Evolutionary conservation across 1,140 invertebrate species (phyloP).

Genomic region (Drusus annulatus): DNA sequence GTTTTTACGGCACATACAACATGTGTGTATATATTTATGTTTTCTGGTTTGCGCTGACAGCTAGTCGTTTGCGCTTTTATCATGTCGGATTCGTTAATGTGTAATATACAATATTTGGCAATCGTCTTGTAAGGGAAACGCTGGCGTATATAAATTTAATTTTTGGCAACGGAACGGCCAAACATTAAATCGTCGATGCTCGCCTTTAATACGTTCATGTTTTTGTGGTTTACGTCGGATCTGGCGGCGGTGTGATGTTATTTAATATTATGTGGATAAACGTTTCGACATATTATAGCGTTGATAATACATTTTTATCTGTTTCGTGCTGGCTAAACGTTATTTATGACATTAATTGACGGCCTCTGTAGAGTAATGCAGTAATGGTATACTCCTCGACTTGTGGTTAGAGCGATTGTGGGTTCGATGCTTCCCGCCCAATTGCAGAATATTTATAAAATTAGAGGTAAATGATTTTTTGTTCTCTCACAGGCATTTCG

Average conservation of each 20-base stretch:
- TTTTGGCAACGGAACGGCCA: neutral
- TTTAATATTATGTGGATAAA: too few relatives aligned
- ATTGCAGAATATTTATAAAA: too few relatives aligned
- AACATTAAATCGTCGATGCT: slow-evolving; percentile 3
- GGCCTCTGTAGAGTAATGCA: too few relatives aligned
- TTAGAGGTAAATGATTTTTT: too few relatives aligned
- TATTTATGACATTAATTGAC: too few relatives aligned
- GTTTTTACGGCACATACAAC: slow-evolving; percentile 27
- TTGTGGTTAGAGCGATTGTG: neutral
- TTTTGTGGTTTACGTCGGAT: slow-evolving; percentile 6
- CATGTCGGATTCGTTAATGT: slow-evolving; percentile 3
- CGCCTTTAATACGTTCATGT: neutral
- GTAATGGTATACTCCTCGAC: neutral
- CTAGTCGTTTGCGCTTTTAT: slow-evolving; percentile 11
- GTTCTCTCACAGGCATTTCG: too few relatives aligned
- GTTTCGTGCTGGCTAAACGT: neutral
- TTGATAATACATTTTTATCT: neutral
- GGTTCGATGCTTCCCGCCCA: too few relatives aligned
- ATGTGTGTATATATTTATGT: slow-evolving; percentile 26
- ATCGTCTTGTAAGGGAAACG: neutral
- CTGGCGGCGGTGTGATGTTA: neutral
- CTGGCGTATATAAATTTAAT: neutral
- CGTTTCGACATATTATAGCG: neutral
- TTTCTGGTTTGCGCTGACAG: slow-evolving; percentile 27
- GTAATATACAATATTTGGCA: slow-evolving; percentile 20